phyloP scores from a whole-genome alignment of 53 echinoderm and acorn worm genomes.

The Pentamera pediparva region DNA sequence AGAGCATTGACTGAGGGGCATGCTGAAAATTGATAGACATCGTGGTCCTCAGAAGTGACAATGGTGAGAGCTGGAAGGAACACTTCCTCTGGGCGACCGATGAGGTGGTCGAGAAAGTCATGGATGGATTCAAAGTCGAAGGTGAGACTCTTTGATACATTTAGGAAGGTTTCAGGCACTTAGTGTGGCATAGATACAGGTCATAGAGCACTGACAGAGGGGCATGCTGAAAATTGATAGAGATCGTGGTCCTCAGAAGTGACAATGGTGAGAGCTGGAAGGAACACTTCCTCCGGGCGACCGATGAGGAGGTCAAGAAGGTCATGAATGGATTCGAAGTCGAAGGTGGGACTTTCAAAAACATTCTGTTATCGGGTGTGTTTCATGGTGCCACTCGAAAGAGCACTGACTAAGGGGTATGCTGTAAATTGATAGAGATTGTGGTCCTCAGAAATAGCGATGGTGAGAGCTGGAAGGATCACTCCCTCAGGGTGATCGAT shows the following conservation, averaged over 20 bases:
- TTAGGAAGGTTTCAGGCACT: too few species aligned
- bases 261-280: slow-evolving; percentile 94
- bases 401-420: too few species aligned
- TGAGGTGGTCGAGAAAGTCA: slow-evolving; percentile 68
- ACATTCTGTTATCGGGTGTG: too few species aligned
- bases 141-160: too few species aligned
- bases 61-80: slow-evolving; percentile 94
- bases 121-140: slow-evolving; percentile 85
- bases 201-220: too few species aligned
- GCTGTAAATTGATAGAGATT: slow-evolving; percentile 83
- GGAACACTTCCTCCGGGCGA: slow-evolving; percentile 79
- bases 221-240: too few species aligned
- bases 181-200: too few species aligned
- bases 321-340: slow-evolving; percentile 75
- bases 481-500: slow-evolving; percentile 71
- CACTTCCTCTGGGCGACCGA: slow-evolving; percentile 82
- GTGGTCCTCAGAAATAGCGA: slow-evolving; percentile 90
- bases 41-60: slow-evolving; percentile 89
- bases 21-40: too few species aligned
- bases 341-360: slow-evolving; percentile 69
- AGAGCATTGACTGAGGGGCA: too few species aligned
- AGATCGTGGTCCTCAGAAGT: slow-evolving; percentile 85
- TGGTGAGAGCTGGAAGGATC: slow-evolving; percentile 93
- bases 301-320: slow-evolving; percentile 73
- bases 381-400: too few species aligned